Evolutionary conservation across 2,113 vertebrate genomes (phyloP), one percentile per base, ranked within the genome.

Genomic region (Melanerpes formicivorus): DNA sequence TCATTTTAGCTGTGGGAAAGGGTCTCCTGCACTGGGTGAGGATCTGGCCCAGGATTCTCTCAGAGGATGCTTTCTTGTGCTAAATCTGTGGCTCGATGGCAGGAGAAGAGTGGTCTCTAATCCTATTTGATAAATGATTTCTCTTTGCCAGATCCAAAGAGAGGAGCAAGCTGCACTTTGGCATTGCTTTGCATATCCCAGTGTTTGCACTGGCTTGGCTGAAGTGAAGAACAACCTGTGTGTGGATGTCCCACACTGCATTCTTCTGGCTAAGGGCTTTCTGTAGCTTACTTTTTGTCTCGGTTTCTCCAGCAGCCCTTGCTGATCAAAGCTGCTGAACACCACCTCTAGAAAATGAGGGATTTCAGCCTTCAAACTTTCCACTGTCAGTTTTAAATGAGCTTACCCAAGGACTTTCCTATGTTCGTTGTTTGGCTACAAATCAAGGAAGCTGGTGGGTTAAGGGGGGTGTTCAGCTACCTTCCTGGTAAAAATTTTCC

Each of bases 341-440:
- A 64, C 55, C 69, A 48, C 60, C 12, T 71, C 55, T n/a, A 48
- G 26, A 88, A 91, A 48, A 90, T 3, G 73, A 90, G 73, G 74
- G 87, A 95, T 91, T 87, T 93, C 70, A 70, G 3, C 70, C 91
- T 90, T 80, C 73, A 93, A 9, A 86, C 73, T 96, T 95, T 95
- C 93, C 87, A 84, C 65, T 86, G 82, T 72, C 85, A 76, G 55
- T 60, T 93, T 80, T 86, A 75, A 93, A 58, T 37, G 76, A 91
- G 70, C 70, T 88, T 90, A 86, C 93, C 90, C 58, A 32, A 88
- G 70, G 84, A 93, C 62, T 86, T 96, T 93, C 85, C 74, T 87
- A 59, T 93, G 79, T 91, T 93, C 7, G 0, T 89, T 89, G 52
- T 42, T 16, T 95, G 87, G 94, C 82, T 82, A 16, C 48, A 75